Evolutionary conservation across 1,140 invertebrate genomes (phyloP), one percentile per base, ranked within the genome.

Genomic region (Babylonia areolata): DNA sequence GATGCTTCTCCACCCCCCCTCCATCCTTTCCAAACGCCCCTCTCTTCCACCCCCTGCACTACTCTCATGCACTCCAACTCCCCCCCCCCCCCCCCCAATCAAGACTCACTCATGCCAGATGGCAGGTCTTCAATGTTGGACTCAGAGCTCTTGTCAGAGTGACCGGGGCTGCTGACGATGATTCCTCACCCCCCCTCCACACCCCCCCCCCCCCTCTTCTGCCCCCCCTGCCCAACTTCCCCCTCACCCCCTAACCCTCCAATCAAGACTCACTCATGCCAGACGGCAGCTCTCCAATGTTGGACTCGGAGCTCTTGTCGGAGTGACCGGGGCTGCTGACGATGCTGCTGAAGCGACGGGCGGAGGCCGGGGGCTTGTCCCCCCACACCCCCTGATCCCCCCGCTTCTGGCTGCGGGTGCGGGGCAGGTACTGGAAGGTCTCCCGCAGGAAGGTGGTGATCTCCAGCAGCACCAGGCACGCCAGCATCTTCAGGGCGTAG

Each of bases 381-480:
- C 58, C 12, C 92, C 92, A 91, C 89, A 90, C 90, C 85, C 93
- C 88, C 73, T 93, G 92, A 3, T 64, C 58, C 17, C 58, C 9
- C 37, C 89, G 78, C 69, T 90, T 89, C 40, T 90, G 90, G 40
- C 89, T 88, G 42, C 92, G 90, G 12, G 91, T 92, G 80, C 93
- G 92, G 11, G 95, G 96, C 77, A 96, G 91, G 86, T 95, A 94
- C 91, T 97, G 95, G 94, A 99, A 99, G 0, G 98, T 99, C 95
- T 99, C 99, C 28, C 99, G 95, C 35, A 99, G 94, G 93, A 99
- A 99, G 0, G 98, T 96, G 0, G 99, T 99, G 42, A 99, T 99
- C 95, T 99, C 99, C 89, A 98, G 96, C 5, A 99, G 95, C 6
- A 99, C 95, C 64, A 98, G 96, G 93, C 98, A 99, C 1, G 98